phyloP scores from a whole-genome alignment of 1,140 invertebrate species.

The Lordiphosa collinella region DNA sequence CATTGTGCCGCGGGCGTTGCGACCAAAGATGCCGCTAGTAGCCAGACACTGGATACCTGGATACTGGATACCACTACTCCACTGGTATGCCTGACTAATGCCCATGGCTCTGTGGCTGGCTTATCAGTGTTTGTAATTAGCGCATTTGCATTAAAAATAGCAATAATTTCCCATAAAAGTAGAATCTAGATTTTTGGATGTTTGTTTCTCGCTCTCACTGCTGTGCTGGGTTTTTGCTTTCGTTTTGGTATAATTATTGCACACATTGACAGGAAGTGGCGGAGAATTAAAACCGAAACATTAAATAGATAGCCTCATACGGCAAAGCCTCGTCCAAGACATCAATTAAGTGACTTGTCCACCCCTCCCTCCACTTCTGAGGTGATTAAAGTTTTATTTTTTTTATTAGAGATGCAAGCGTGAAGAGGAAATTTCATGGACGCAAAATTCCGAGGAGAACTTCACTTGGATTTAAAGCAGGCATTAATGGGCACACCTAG shows the following conservation, averaged over 20 bases:
- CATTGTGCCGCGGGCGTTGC: slow-evolving; percentile 70
- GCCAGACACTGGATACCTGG: slow-evolving; percentile 25
- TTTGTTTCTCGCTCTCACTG: background rate
- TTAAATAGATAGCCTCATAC: slow-evolving; percentile 67
- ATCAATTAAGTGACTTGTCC: slow-evolving; percentile 44
- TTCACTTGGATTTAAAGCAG: too few relatives aligned
- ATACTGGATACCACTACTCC: too few relatives aligned
- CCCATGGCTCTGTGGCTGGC: slow-evolving; percentile 20
- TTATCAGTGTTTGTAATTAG: slow-evolving; percentile 78
- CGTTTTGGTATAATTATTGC: slow-evolving; percentile 39
- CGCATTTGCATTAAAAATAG: slow-evolving; percentile 78
- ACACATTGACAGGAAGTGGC: slow-evolving; percentile 59
- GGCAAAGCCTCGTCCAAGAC: slow-evolving; percentile 30
- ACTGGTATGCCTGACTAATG: slow-evolving; percentile 7
- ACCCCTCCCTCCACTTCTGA: background rate
- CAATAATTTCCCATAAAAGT: slow-evolving; percentile 76
- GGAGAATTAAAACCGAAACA: slow-evolving; percentile 66
- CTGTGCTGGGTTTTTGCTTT: slow-evolving; percentile 7
- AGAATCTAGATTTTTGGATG: slow-evolving; percentile 35
- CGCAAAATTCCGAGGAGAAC: too few relatives aligned
- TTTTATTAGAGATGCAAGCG: background rate
- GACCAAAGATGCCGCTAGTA: slow-evolving; percentile 60
- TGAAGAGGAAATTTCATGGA: too few relatives aligned
- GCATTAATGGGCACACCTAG: too few relatives aligned
- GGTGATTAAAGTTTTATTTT: too few relatives aligned